Conservation (phyloP, 2,113 vertebrate genomes). For the Ophiodon elongatus region DNA sequence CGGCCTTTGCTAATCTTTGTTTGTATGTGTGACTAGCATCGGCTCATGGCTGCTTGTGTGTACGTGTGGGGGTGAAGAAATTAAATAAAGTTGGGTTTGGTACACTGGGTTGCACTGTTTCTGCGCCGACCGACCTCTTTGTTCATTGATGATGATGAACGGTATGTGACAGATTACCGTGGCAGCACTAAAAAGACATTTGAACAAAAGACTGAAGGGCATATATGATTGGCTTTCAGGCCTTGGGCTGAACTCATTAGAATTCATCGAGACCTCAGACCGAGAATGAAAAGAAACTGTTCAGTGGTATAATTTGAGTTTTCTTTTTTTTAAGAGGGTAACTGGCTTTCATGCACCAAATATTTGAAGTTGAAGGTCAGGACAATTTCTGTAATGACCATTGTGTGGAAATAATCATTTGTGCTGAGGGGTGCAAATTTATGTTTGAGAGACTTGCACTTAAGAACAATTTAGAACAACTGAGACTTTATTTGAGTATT, state of each 20-base stretch:
- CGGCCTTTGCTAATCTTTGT: constrained; percentile 23
- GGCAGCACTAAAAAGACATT: constrained; percentile 53
- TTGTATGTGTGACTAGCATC: background rate
- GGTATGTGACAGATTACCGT: constrained; percentile 54
- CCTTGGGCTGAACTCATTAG: constrained; percentile 63
- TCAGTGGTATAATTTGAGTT: constrained; percentile 64
- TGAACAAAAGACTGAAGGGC: constrained; percentile 68
- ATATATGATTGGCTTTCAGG: constrained; percentile 69
- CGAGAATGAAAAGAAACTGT: constrained; percentile 62
- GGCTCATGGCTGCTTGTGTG: background rate
- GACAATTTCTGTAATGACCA: constrained; percentile 42
- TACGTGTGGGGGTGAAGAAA: constrained; percentile 29
- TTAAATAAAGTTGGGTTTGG: constrained; percentile 28
- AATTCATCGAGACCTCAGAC: constrained; percentile 67
- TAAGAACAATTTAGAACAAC: background rate
- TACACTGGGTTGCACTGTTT: constrained; percentile 41
- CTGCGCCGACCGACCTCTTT: constrained; percentile 39
- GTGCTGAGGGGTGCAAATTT: constrained; percentile 48
- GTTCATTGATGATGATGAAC: constrained; percentile 67
- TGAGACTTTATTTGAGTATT: background rate
- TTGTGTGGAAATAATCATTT: constrained; percentile 43
- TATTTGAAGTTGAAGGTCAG: constrained; percentile 71
- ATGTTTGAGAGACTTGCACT: constrained; percentile 1
- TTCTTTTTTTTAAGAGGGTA: constrained; percentile 61
- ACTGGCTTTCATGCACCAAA: constrained; percentile 66